Base-by-base conservation (phyloP, 2,888 invertebrate species). In the Agrochola lota region DNA sequence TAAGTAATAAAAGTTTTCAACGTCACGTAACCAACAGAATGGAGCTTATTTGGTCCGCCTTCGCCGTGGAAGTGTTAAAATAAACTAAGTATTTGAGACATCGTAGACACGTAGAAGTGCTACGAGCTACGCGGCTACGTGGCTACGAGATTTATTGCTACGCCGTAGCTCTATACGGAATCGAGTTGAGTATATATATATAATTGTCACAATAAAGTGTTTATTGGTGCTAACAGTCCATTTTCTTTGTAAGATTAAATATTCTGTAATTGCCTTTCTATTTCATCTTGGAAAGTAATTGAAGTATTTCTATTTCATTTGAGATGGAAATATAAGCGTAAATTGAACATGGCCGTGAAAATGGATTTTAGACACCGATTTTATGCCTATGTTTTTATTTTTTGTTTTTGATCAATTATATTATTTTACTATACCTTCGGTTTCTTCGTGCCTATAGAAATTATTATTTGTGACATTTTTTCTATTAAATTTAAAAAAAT, bases 111-210 rank as follows among this genome's bases (percentile, higher is more conserved):
- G 87, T 87, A 86, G 81, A 87, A 85, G 83, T 85, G 84, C 87
- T 90, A 90, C 88, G 83, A 77, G 84, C 88, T 90, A 88, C 86
- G 85, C 85, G 78, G 88, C 88, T 90, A 90, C 91, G 90, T 90
- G 90, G 90, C 90, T 88, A 87, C 89, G 89, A 92, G 92, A 93
- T 94, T 93, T 94, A 94, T 93, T 91, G 90, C 93, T 89, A 91
- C 91, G 88, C 80, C 90, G 91, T 89, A 91, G 87, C 88, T 87
- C 88, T 90, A 87, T 88, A 89, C 89, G 86, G 87, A 88, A 89
- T 84, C 78, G 86, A 87, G 83, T 80, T 80, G 86, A 88, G 83
- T 81, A 87, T 87, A n/a, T n/a, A n/a, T n/a, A n/a, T n/a, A n/a
- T 88, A 90, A 90, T 87, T 90, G 87, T 89, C 80, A 88, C 88